A percentile compares a stretch with the other conserved stretches of the same genome.
These are phyloP conservation scores for Caenorhabditis angaria DNA, from an alignment of 2,888 invertebrate genomes.

Conservation along the genomic window DNA sequence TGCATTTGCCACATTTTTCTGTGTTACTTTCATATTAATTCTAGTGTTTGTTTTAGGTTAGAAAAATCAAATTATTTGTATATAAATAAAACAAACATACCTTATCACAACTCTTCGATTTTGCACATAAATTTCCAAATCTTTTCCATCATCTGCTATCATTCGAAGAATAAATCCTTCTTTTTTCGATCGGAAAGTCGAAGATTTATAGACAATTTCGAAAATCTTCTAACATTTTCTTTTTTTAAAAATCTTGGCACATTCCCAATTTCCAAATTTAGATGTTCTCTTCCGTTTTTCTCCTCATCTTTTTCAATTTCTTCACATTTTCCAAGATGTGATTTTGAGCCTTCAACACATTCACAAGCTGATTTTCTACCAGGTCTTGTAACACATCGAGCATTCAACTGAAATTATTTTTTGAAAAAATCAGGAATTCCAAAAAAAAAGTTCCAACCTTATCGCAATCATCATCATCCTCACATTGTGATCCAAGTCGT, in stretches of 20 bases:
- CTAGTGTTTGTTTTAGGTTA: conserved; percentile 60
- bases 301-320: conserved; percentile 13
- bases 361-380: conserved; percentile 47
- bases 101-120: conserved; percentile 43
- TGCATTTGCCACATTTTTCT: conserved; percentile 63
- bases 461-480: conserved; percentile 27
- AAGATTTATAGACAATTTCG: conserved; percentile 23
- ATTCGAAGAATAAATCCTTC: conserved; percentile 30
- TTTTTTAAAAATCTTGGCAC: background rate
- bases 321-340: conserved; percentile 26
- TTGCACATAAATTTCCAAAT: conserved; percentile 29
- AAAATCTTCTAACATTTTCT: conserved; percentile 18
- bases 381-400: conserved; percentile 41
- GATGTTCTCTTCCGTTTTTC: background rate
- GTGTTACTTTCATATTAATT: conserved; percentile 61
- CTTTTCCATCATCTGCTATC: conserved; percentile 33
- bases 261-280: background rate
- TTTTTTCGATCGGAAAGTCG: background rate
- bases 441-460: conserved; percentile 7
- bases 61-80: conserved; percentile 7
- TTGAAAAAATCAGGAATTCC: background rate
- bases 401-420: conserved; percentile 30
- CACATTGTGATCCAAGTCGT: conserved; percentile 27
- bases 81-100: conserved; percentile 28
- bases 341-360: conserved; percentile 44